A percentile compares a stretch with the other conserved stretches of the same genome.
These are phyloP conservation scores for Laupala kohalensis DNA, from an alignment of 1,140 invertebrate species.

Conservation along the genomic window DNA sequence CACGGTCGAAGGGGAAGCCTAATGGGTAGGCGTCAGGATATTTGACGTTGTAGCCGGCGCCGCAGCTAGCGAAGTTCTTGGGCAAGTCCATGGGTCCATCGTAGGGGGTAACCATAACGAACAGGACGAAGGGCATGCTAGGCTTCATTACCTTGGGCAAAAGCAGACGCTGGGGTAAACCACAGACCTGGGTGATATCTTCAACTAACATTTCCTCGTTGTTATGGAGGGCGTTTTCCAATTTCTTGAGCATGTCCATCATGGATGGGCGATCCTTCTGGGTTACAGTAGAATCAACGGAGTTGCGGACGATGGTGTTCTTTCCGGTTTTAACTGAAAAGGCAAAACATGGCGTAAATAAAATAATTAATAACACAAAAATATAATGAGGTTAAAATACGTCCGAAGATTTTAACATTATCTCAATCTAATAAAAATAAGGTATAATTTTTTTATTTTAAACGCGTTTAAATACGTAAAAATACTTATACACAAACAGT, in stretches of 20 bases:
- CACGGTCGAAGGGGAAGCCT: constrained; percentile 53
- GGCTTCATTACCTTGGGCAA: constrained; percentile 50
- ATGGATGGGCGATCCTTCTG: constrained; percentile 24
- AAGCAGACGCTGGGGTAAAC: constrained; percentile 45
- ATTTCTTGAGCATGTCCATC: constrained; percentile 23
- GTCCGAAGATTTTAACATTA: too few species aligned
- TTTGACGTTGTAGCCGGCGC: constrained; percentile 11
- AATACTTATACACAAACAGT: too few species aligned
- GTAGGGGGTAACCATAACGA: constrained; percentile 28
- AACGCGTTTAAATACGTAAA: too few species aligned
- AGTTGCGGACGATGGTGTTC: constrained; percentile 29
- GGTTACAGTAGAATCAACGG: constrained; percentile 27
- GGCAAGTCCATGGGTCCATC: constrained; percentile 26
- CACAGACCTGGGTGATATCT: too few species aligned
- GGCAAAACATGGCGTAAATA: too few species aligned
- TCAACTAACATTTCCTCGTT: constrained; percentile 20
- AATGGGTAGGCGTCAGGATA: constrained; percentile 40
- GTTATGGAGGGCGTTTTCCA: constrained; percentile 23
- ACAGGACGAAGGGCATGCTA: constrained; percentile 48
- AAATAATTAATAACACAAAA: too few species aligned
- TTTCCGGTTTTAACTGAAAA: constrained; percentile 28
- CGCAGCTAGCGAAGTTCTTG: constrained; percentile 19
- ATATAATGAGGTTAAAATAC: too few species aligned
- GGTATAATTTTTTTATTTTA: too few species aligned
- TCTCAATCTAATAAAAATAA: too few species aligned